Percentiles rank a stretch among this genome's conserved stretches.
Conservation (phyloP, 2,113 vertebrate genomes). For the Lampris megalopsis region DNA sequence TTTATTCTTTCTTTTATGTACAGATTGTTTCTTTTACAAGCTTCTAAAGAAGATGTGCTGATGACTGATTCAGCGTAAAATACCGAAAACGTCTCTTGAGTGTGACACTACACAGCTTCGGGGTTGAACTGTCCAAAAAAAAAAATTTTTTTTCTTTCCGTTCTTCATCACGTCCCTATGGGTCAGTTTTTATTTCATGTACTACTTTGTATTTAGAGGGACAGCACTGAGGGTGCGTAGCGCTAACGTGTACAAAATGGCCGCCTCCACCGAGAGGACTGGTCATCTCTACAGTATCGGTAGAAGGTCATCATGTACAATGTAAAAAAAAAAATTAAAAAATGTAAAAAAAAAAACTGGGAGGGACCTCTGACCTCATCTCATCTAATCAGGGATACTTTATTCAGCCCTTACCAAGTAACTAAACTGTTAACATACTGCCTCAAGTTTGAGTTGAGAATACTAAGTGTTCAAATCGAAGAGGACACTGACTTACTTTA, state of each 20-base stretch:
- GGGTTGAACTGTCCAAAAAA: slow-evolving; percentile 44
- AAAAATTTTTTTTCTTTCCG: slow-evolving; percentile 28
- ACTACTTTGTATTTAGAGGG: slow-evolving; percentile 62
- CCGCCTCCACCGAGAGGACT: neutral
- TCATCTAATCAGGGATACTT: slow-evolving; percentile 51
- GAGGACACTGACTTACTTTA: slow-evolving; percentile 9
- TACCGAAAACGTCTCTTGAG: slow-evolving; percentile 60
- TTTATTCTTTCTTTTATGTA: neutral
- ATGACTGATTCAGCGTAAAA: slow-evolving; percentile 33
- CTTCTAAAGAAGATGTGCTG: slow-evolving; percentile 53
- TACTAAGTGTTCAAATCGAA: neutral
- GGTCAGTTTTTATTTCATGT: slow-evolving; percentile 49
- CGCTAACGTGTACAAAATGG: neutral
- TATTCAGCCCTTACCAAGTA: slow-evolving; percentile 40
- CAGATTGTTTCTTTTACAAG: slow-evolving; percentile 37
- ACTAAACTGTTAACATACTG: slow-evolving; percentile 21
- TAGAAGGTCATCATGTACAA: neutral
- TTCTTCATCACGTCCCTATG: slow-evolving; percentile 47
- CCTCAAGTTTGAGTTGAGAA: slow-evolving; percentile 38
- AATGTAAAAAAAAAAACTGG: neutral
- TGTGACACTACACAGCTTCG: slow-evolving; percentile 59
- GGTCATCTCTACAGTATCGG: neutral
- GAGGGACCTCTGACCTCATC: slow-evolving; percentile 40
- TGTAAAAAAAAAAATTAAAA: neutral
- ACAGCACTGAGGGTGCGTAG: slow-evolving; percentile 11